phyloP scores from a whole-genome alignment of 2,113 vertebrate species.

The Corapipo altera region DNA sequence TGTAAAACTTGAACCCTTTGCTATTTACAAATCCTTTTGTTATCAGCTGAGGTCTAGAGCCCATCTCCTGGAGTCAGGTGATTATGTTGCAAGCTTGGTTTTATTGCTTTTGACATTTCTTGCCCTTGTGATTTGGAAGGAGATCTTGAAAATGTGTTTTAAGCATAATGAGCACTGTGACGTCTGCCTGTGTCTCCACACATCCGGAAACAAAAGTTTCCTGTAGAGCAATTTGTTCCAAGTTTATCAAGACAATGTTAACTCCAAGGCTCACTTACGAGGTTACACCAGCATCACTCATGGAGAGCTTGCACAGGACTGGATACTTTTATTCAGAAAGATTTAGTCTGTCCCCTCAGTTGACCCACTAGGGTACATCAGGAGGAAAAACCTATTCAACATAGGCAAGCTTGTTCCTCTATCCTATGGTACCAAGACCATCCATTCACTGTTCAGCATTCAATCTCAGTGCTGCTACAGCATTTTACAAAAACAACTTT shows the following conservation, averaged over 20 bases:
- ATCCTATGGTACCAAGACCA: neutral
- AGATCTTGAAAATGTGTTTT: slow-evolving; percentile 31
- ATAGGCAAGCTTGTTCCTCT: neutral
- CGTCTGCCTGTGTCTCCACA: slow-evolving; percentile 1
- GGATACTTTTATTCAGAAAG: neutral
- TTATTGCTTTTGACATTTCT: slow-evolving; percentile 22
- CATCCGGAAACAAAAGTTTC: neutral
- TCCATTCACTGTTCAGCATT: neutral
- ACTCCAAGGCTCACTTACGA: neutral
- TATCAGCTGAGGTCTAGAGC: slow-evolving; percentile 1
- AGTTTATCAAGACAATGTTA: slow-evolving; percentile 20
- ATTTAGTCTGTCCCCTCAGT: neutral
- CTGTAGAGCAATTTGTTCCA: neutral
- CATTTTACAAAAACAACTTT: neutral
- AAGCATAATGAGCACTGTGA: neutral
- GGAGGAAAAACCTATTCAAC: neutral
- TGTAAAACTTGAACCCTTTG: neutral
- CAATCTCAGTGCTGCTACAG: neutral
- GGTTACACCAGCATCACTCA: neutral
- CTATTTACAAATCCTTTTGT: slow-evolving; percentile 5
- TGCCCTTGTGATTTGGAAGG: slow-evolving; percentile 32
- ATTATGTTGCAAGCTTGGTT: neutral
- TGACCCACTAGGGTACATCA: neutral
- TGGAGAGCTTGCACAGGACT: neutral
- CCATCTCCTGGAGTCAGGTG: slow-evolving; percentile 20